Conservation (phyloP, 2,888 invertebrate genomes). For the Seira ritae region DNA sequence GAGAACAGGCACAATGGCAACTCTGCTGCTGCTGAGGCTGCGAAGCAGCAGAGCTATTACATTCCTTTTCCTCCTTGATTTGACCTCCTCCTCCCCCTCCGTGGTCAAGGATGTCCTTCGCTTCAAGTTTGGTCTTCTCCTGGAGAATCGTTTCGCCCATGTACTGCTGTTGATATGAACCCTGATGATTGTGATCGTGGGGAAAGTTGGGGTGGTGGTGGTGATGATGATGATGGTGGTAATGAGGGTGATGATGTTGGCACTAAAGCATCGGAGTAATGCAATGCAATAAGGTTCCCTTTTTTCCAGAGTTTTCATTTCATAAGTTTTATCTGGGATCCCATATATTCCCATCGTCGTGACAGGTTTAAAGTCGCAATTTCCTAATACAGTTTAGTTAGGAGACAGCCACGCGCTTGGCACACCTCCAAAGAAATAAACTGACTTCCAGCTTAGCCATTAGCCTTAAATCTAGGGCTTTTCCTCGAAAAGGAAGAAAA, state of each 20-base stretch:
- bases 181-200: constrained; percentile 6
- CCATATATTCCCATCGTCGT: neutral
- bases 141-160: constrained; percentile 40
- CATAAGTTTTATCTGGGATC: neutral
- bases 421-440: constrained; percentile 32
- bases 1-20: constrained; percentile 72
- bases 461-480: constrained; percentile 57
- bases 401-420: constrained; percentile 8
- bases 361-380: neutral
- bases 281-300: constrained; percentile 37
- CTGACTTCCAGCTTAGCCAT: constrained; percentile 44
- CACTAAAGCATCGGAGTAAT: constrained; percentile 45
- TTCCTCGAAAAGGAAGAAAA: neutral
- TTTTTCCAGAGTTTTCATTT: neutral
- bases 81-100: constrained; percentile 47
- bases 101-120: constrained; percentile 45
- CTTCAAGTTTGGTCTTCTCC: constrained; percentile 54
- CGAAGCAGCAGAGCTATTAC: neutral
- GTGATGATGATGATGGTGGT: constrained; percentile 59
- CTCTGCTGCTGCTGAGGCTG: constrained; percentile 44
- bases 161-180: constrained; percentile 42
- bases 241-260: constrained; percentile 60
- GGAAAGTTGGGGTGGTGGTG: constrained; percentile 41
- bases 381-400: neutral
- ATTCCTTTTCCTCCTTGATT: constrained; percentile 34